Evolutionary conservation across 2,888 invertebrate genomes (phyloP).

Genomic region (Meta bourneti): DNA sequence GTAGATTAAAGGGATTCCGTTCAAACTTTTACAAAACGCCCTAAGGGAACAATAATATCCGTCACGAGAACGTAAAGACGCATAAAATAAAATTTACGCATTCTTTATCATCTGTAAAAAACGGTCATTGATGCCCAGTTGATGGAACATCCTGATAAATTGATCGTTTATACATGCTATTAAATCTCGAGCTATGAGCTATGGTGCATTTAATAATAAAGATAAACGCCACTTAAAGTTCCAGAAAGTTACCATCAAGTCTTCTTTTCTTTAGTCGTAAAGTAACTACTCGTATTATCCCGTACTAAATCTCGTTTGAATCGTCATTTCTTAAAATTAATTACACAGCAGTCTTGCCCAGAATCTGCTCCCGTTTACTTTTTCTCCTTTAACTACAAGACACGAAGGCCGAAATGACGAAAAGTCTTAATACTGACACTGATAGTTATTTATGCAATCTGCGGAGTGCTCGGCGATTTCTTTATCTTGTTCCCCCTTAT

Average conservation of each 20-base stretch:
- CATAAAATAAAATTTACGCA: constrained; percentile 46
- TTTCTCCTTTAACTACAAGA: background rate
- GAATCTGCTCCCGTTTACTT: background rate
- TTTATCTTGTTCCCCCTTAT: constrained; percentile 32
- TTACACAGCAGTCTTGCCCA: background rate
- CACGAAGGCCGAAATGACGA: constrained; percentile 9
- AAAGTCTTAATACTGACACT: constrained; percentile 42
- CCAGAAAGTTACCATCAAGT: background rate
- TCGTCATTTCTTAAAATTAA: constrained; percentile 45
- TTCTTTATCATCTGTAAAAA: constrained; percentile 30
- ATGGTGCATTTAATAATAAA: constrained; percentile 11
- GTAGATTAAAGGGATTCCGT: background rate
- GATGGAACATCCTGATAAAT: constrained; percentile 18
- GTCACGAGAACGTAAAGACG: constrained; percentile 15
- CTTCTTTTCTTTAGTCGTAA: background rate
- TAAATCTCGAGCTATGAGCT: constrained; percentile 14
- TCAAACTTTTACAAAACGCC: background rate
- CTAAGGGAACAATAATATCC: constrained; percentile 24
- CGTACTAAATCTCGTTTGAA: constrained; percentile 32
- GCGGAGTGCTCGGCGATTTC: constrained; percentile 8
- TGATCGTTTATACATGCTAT: constrained; percentile 30
- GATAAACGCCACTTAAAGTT: constrained; percentile 1
- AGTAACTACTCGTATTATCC: constrained; percentile 14
- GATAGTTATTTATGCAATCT: constrained; percentile 40
- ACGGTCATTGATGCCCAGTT: constrained; percentile 25